phyloP scores from a whole-genome alignment of 2,113 vertebrate species.

The Rostratula benghalensis region DNA sequence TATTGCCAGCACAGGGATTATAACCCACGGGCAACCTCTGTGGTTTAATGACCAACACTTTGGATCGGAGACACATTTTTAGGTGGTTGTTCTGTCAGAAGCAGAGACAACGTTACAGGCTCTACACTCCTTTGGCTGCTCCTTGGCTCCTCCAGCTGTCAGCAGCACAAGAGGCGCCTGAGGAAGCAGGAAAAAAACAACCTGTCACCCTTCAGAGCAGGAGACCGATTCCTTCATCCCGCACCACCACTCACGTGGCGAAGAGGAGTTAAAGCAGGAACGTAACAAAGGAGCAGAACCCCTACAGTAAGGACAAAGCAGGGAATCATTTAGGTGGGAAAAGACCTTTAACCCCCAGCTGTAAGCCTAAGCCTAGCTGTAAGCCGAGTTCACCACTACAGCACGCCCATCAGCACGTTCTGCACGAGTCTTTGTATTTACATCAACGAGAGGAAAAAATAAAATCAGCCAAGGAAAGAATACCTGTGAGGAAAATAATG shows the following conservation, averaged over 20 bases:
- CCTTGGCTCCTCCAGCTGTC: background rate
- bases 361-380: background rate
- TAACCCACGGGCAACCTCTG: background rate
- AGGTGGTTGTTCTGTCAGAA: background rate
- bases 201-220: slow-evolving; percentile 6
- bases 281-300: background rate
- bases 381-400: background rate
- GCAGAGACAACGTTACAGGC: background rate
- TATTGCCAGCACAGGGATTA: background rate
- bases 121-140: background rate
- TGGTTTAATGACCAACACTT: background rate
- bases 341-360: background rate
- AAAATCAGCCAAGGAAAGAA: background rate
- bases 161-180: background rate
- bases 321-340: background rate
- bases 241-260: background rate
- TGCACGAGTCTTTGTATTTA: background rate
- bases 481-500: background rate
- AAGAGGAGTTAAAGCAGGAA: background rate
- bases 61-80: background rate
- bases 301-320: background rate
- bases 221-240: background rate
- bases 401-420: background rate
- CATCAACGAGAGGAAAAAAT: background rate
- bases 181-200: background rate